Percentiles rank a stretch among this genome's conserved stretches.
Conservation (phyloP, 2,113 vertebrate species). For the Perca flavescens region DNA sequence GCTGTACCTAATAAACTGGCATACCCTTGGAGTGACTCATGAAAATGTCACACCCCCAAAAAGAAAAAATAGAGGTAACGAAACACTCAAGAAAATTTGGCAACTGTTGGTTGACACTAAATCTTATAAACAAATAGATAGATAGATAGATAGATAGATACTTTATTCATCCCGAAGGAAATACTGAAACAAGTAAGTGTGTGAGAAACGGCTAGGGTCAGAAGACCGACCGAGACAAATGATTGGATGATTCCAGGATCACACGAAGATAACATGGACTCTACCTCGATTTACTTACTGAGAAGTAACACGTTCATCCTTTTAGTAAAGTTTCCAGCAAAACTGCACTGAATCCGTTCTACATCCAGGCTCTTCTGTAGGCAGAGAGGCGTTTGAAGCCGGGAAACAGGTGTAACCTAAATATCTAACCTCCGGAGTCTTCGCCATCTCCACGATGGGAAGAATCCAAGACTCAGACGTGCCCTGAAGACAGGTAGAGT, state of each 20-base stretch:
- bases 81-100: not conserved
- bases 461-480: constrained; percentile 50
- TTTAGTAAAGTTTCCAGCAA: not conserved
- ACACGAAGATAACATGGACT: not conserved
- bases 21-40: not conserved
- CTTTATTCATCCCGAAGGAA: too few relatives aligned
- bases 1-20: not conserved
- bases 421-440: constrained; percentile 45
- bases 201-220: not conserved
- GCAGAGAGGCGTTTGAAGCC: constrained; percentile 15
- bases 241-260: not conserved
- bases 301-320: not conserved
- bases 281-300: not conserved
- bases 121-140: not conserved
- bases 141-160: too few relatives aligned
- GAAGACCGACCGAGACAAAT: not conserved
- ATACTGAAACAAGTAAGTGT: not conserved
- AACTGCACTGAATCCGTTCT: too few relatives aligned
- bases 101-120: not conserved
- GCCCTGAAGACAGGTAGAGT: constrained; percentile 54
- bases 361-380: not conserved
- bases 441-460: constrained; percentile 44
- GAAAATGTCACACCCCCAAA: not conserved
- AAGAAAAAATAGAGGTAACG: not conserved
- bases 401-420: constrained; percentile 70